Evolutionary conservation across 2,888 invertebrate genomes (phyloP).

Genomic region (Lingula anatina): DNA sequence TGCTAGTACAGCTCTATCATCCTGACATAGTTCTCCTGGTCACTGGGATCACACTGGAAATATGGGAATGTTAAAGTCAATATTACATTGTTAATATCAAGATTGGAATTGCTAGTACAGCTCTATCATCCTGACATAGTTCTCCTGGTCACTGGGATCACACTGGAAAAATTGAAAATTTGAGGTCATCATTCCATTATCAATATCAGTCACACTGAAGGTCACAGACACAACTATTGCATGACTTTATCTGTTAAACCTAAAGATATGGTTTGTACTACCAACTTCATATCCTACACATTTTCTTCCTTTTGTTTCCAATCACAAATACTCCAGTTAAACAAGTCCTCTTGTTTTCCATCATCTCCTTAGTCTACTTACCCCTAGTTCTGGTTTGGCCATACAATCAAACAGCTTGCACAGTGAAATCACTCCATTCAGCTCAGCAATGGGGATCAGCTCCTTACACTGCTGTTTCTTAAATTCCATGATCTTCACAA

Average conservation of each 20-base stretch:
- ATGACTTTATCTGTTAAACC: too few species aligned
- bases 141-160: slow-evolving; percentile 45
- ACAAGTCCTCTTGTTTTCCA: too few species aligned
- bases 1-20: slow-evolving; percentile 51
- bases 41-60: slow-evolving; percentile 37
- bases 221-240: too few species aligned
- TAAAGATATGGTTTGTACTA: too few species aligned
- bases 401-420: slow-evolving; percentile 71
- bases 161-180: too few species aligned
- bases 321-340: too few species aligned
- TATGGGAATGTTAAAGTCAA: too few species aligned
- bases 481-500: slow-evolving; percentile 62
- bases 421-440: slow-evolving; percentile 72
- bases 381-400: slow-evolving; percentile 63
- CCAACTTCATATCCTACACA: too few species aligned
- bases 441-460: slow-evolving; percentile 66
- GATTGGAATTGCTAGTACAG: slow-evolving; percentile 53
- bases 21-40: slow-evolving; percentile 43
- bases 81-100: too few species aligned
- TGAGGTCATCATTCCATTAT: too few species aligned
- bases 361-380: slow-evolving; percentile 20
- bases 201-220: too few species aligned
- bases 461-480: slow-evolving; percentile 68
- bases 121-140: slow-evolving; percentile 47
- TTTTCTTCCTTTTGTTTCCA: background rate